Base-by-base conservation (phyloP, 2,113 vertebrate species). In the Suricata suricatta region DNA sequence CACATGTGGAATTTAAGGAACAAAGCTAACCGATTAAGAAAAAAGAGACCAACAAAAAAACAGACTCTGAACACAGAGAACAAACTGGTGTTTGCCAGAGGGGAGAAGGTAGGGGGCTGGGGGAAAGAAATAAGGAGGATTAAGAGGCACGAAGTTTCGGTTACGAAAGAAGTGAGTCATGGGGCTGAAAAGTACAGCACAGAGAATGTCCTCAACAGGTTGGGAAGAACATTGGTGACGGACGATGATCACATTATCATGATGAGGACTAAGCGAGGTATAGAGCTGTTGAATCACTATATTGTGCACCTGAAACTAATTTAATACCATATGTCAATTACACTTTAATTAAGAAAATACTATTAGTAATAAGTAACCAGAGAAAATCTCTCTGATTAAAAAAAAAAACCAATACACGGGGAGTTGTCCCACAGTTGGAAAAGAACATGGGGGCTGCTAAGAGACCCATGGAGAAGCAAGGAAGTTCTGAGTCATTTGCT, bases 401-500 rank as follows among this genome's bases (percentile, higher is more conserved):
- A 60, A 38, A 52, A 54, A 54, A 50, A 14, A n/a, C n/a, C n/a
- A 41, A 27, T 23, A 64, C 25, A 35, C 0, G 57, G 47, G 25
- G 31, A 54, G 27, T 33, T 47, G 44, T 33, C 31, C 15, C 11
- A 35, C 2, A 3, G 2, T 29, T 19, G 16, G 66, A 72, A 35
- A 71, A 68, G 41, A 21, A 25, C 38, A 19, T 3, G 8, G 19
- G 0, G 2, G 7, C 93, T 33, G 12, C 38, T 1, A 35, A 29
- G 35, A 4, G 19, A 52, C 7, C 17, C 41, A 7, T 0, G 5
- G 3, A 15, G 38, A 19, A 44, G 10, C 5, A 21, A 3, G 19
- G n/a, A 1, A 7, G 5, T 8, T 31, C 50, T 4, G 27, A 3
- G 10, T 19, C 60, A 4, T 11, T 8, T 2, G 13, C 4, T 3